Conservation (phyloP, 2,797 vertebrate genomes). For the Molossus alvarezi region DNA sequence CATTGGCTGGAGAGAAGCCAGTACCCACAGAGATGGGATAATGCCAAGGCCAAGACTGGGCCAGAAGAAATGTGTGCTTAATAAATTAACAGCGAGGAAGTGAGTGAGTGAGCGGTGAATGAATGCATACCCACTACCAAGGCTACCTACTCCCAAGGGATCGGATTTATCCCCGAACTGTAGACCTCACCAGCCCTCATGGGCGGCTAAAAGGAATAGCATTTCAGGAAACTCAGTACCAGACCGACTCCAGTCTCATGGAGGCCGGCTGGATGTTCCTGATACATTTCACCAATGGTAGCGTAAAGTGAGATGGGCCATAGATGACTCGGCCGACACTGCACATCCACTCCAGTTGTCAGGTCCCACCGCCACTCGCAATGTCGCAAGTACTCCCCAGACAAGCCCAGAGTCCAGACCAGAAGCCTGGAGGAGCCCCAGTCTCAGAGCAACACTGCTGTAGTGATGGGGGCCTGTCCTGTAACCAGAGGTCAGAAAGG, state of each 20-base stretch:
- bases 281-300: neutral
- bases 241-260: neutral
- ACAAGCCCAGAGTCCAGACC: neutral
- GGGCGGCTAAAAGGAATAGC: neutral
- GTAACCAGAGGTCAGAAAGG: slow-evolving; percentile 9
- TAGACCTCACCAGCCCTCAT: neutral
- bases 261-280: neutral
- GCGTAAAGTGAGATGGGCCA: neutral
- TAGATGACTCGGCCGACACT: neutral
- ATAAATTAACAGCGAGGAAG: neutral
- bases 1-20: neutral
- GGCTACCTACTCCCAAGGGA: neutral
- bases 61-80: neutral
- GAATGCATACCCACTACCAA: neutral
- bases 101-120: neutral
- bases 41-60: neutral
- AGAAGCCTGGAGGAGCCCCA: neutral
- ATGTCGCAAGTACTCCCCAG: neutral
- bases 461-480: neutral
- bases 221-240: neutral
- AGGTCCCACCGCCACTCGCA: neutral
- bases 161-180: neutral
- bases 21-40: neutral
- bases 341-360: neutral
- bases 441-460: neutral